Base-by-base conservation (phyloP, 2,888 invertebrate genomes). In the Dicranocentrus wangi region DNA sequence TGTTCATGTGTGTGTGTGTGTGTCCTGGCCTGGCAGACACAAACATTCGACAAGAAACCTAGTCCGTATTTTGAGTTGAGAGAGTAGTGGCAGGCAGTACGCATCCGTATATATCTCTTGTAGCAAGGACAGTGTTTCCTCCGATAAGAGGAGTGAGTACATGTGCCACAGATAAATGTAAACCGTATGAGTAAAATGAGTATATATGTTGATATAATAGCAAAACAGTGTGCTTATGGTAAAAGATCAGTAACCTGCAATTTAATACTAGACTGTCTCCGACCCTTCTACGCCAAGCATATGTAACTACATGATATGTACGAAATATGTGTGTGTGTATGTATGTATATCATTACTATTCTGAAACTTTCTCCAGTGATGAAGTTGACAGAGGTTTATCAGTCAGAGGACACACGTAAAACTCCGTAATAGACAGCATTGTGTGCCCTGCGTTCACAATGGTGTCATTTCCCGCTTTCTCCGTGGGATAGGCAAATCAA, bases 341-440 rank as follows among this genome's bases (percentile, higher is more conserved):
- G n/a, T n/a, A 21, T 5, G 23, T 7, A 21, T 53, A 53, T 21
- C 7, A 53, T 47, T 47, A 39, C 47, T 13, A 53, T 17, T 21
- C 21, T 2, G 47, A 53, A 53, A 53, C 53, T 53, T 53, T 53
- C 53, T 53, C 53, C 53, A 21, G 39, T 53, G 53, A 53, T 53
- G 53, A 53, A 53, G 53, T 21, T 53, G 53, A 53, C 53, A 53
- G 47, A 2, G 5, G 17, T 17, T 53, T 53, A 53, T 53, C 53
- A 53, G 53, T 53, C 53, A 23, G 3, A 13, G 53, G 53, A 21
- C 53, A 47, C 23, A 2, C 21, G 19, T 5, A 53, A 47, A 47
- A 47, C 47, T 17, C 13, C 15, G 47, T 39, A 39, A 13, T 5
- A 8, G 13, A 15, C n/a, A 47, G 17, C 3, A 47, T n/a, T 47